phyloP scores from a whole-genome alignment of 2,113 vertebrate genomes.

The Dissostichus mawsoni region DNA sequence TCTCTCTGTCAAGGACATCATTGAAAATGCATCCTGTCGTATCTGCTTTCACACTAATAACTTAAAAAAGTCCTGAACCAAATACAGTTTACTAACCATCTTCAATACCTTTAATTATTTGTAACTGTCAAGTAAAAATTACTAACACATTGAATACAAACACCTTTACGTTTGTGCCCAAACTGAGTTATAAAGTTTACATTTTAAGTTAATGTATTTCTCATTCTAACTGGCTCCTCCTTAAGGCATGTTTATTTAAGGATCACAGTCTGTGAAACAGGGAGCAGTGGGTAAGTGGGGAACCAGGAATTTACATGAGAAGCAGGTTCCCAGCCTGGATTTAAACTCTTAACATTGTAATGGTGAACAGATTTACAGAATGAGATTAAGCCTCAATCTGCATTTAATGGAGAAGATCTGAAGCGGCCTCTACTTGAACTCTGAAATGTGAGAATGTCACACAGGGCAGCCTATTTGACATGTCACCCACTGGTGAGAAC shows the following conservation, averaged over 20 bases:
- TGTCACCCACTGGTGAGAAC: conserved; percentile 82
- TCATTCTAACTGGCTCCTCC: conserved; percentile 27
- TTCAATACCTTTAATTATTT: background rate
- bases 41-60: conserved; percentile 14
- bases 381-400: conserved; percentile 83
- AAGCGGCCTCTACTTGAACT: conserved; percentile 85
- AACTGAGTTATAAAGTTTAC: background rate
- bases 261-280: conserved; percentile 70
- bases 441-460: conserved; percentile 83
- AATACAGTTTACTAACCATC: conserved; percentile 6
- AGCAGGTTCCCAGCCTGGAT: conserved; percentile 79
- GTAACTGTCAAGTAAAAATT: conserved; percentile 11
- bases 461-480: conserved; percentile 80
- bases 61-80: conserved; percentile 18
- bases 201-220: conserved; percentile 21
- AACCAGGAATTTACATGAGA: conserved; percentile 79
- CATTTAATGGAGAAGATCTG: conserved; percentile 81
- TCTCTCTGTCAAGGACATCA: conserved; percentile 23
- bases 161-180: conserved; percentile 6
- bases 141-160: background rate
- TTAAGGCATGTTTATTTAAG: conserved; percentile 71
- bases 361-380: conserved; percentile 83
- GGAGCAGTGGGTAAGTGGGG: conserved; percentile 61
- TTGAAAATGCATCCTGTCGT: background rate
- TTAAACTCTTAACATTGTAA: conserved; percentile 85